Conservation (phyloP, 2,113 vertebrate genomes). For the Boleophthalmus pectinirostris region DNA sequence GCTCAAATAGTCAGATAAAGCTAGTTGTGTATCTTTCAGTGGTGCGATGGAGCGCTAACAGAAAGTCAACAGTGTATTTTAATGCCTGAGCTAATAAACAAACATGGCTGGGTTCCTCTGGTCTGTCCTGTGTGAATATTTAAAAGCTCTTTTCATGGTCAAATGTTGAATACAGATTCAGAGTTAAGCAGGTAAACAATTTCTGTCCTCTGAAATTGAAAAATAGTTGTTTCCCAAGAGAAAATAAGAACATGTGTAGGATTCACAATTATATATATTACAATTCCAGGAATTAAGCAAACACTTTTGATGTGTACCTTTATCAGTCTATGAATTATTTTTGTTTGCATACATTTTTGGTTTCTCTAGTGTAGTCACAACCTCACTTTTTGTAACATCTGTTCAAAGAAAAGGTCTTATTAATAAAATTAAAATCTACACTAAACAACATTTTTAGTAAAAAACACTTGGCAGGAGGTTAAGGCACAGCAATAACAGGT, state of each 20-base stretch:
- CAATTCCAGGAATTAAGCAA: not conserved
- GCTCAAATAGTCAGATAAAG: constrained; percentile 6
- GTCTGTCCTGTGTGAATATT: constrained; percentile 3
- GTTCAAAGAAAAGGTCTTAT: not conserved
- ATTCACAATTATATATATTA: not conserved
- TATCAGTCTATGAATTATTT: not conserved
- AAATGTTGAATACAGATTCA: not conserved
- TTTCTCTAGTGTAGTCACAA: not conserved
- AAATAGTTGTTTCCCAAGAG: not conserved
- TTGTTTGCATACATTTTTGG: not conserved
- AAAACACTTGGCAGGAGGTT: not conserved
- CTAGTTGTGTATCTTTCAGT: not conserved
- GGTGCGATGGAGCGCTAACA: not conserved
- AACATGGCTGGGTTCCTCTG: not conserved
- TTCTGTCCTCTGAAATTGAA: not conserved
- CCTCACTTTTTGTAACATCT: not conserved
- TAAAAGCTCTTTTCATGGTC: constrained; percentile 5
- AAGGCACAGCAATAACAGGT: not conserved
- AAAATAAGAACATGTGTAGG: not conserved
- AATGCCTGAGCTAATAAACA: constrained; percentile 7
- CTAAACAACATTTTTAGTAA: not conserved
- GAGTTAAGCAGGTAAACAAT: not conserved
- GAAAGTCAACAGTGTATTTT: not conserved
- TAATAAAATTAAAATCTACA: too few species aligned
- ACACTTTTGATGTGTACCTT: not conserved